phyloP scores from a whole-genome alignment of 2,888 invertebrate species.

The Tachystola acroxantha region DNA sequence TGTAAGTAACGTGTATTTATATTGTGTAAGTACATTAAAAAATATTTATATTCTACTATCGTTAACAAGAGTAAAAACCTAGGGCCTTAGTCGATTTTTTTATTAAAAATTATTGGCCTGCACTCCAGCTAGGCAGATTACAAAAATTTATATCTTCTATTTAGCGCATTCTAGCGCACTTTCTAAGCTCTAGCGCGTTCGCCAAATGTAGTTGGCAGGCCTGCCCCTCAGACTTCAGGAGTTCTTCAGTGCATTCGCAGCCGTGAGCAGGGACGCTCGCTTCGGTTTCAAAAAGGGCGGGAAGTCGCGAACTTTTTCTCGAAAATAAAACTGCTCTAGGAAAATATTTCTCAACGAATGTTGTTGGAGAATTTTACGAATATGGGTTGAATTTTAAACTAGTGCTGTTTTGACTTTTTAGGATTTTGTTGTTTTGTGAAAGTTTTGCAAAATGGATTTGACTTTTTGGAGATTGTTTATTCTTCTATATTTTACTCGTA shows the following conservation, averaged over 20 bases:
- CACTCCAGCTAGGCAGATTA: no score
- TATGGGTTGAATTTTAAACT: not conserved
- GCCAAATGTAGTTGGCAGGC: no score
- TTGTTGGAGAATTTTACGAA: not conserved
- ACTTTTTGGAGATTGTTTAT: constrained; percentile 23
- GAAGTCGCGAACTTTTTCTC: constrained; percentile 25
- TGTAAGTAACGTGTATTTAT: no score
- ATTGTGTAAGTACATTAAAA: no score
- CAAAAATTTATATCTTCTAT: no score
- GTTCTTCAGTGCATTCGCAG: constrained; percentile 27
- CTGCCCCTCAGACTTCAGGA: constrained; percentile 4
- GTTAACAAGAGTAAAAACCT: no score
- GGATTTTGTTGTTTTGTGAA: constrained; percentile 8
- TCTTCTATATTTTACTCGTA: constrained; percentile 27
- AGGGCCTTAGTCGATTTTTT: no score
- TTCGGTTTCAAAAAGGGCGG: constrained; percentile 22
- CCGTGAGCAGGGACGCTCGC: constrained; percentile 23
- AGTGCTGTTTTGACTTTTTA: constrained; percentile 12
- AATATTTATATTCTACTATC: no score
- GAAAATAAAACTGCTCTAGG: constrained; percentile 19
- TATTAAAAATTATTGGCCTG: no score
- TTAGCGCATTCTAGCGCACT: no score
- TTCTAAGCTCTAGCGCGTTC: no score
- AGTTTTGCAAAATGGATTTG: constrained; percentile 33
- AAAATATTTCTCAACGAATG: constrained; percentile 5